Evolutionary conservation across 2,888 invertebrate species (phyloP).

Genomic region (Metallyticus violacea): DNA sequence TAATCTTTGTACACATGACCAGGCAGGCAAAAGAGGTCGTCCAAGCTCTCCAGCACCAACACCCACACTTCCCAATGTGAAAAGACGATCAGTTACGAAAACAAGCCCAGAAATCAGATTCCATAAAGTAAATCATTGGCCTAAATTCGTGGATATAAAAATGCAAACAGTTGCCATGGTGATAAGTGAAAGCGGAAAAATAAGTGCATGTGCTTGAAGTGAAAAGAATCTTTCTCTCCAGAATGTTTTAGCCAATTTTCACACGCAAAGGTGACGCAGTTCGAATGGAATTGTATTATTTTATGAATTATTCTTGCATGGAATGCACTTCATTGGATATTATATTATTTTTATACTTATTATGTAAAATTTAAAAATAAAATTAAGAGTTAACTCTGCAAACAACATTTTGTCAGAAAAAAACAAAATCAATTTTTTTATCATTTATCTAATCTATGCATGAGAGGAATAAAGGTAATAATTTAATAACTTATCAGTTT

Average conservation of each 20-base stretch:
- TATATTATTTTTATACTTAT: too few relatives aligned
- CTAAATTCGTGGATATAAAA: neutral
- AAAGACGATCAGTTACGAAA: neutral
- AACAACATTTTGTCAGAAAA: too few relatives aligned
- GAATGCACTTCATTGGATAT: too few relatives aligned
- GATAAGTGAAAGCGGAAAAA: slow-evolving; percentile 7
- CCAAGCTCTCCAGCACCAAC: too few relatives aligned
- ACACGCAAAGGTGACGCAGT: neutral
- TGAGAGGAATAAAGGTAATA: too few relatives aligned
- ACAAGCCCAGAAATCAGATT: neutral
- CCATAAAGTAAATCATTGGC: slow-evolving; percentile 14
- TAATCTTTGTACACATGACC: neutral
- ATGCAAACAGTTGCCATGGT: neutral
- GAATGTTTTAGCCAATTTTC: slow-evolving; percentile 4
- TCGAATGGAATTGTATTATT: too few relatives aligned
- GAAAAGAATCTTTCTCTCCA: slow-evolving; percentile 6
- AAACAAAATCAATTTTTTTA: too few relatives aligned
- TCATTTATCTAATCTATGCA: too few relatives aligned
- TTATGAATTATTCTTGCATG: too few relatives aligned
- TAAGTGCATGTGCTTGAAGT: neutral
- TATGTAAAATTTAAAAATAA: too few relatives aligned
- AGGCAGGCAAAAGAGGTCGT: neutral
- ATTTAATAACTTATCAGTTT: too few relatives aligned
- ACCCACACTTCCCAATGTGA: slow-evolving; percentile 5
- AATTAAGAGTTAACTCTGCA: too few relatives aligned